Percentiles rank a stretch among this genome's conserved stretches.
Conservation (phyloP, 1,140 invertebrate species). For the Thaumatotibia leucotreta region DNA sequence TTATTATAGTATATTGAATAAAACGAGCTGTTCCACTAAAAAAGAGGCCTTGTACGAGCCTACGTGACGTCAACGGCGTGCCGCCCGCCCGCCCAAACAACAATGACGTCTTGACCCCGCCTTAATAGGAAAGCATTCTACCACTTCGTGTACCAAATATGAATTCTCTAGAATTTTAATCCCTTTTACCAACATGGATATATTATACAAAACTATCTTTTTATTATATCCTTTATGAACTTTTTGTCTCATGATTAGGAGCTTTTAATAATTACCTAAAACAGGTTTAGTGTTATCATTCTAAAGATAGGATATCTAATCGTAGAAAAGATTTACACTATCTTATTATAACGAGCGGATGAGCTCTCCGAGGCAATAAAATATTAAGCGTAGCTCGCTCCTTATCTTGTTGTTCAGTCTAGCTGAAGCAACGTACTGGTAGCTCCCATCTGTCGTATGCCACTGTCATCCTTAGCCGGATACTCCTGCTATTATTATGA, state of each 20-base stretch:
- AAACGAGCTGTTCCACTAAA: neutral
- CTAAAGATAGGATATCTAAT: constrained; percentile 1
- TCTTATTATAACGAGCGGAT: neutral
- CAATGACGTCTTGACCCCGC: neutral
- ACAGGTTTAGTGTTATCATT: neutral
- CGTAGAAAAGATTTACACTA: neutral
- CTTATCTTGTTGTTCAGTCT: constrained; percentile 11
- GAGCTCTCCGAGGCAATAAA: constrained; percentile 4
- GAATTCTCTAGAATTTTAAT: no score
- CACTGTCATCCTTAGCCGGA: neutral
- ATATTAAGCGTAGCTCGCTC: constrained; percentile 2
- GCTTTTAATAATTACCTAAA: neutral
- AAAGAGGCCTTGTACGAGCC: neutral
- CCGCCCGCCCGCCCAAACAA: neutral
- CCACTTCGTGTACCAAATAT: no score
- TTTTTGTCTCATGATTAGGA: no score
- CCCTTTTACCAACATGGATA: no score
- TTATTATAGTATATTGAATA: no score
- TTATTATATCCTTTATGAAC: no score
- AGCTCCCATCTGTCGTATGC: neutral
- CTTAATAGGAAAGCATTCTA: no score
- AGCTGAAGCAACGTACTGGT: neutral
- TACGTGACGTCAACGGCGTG: neutral
- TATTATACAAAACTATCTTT: no score
- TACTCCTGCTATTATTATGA: no score